Percentiles rank a stretch among this genome's conserved stretches.
These are phyloP conservation scores for Carterocephalus palaemon DNA, from an alignment of 2,888 invertebrate species.

Conservation along the genomic window DNA sequence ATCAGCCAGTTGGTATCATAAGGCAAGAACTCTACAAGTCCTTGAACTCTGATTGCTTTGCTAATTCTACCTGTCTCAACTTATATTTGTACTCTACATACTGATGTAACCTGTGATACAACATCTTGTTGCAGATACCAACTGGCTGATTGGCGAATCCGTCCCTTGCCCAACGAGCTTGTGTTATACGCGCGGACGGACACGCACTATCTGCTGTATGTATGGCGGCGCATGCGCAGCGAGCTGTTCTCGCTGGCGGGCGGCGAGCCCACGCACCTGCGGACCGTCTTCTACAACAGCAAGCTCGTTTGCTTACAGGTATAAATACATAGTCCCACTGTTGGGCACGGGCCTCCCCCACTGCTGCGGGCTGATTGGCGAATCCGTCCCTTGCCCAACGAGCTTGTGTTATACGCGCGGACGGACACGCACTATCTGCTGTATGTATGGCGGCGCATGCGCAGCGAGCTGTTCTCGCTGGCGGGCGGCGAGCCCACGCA, in stretches of 20 bases:
- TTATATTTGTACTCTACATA: too few species aligned
- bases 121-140: slow-evolving; percentile 82
- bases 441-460: slow-evolving; percentile 90
- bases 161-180: slow-evolving; percentile 90
- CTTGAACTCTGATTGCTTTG: too few species aligned
- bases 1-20: too few species aligned
- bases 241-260: slow-evolving; percentile 80
- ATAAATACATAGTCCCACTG: not conserved
- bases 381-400: slow-evolving; percentile 90
- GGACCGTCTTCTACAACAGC: slow-evolving; percentile 85
- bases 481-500: slow-evolving; percentile 79
- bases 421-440: slow-evolving; percentile 97
- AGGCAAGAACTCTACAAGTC: too few species aligned
- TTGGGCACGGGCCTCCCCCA: too few species aligned
- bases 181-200: slow-evolving; percentile 93
- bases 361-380: slow-evolving; percentile 98
- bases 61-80: too few species aligned
- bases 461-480: slow-evolving; percentile 81
- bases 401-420: slow-evolving; percentile 91
- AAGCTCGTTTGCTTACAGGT: slow-evolving; percentile 81
- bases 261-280: slow-evolving; percentile 81
- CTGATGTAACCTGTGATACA: too few species aligned
- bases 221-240: slow-evolving; percentile 88
- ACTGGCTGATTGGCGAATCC: slow-evolving; percentile 95
- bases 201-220: slow-evolving; percentile 95